Percentiles rank a stretch among this genome's conserved stretches.
Evolutionary conservation across 2,888 invertebrate species (phyloP).

Genomic region (Cryptocheilus praepositus): DNA sequence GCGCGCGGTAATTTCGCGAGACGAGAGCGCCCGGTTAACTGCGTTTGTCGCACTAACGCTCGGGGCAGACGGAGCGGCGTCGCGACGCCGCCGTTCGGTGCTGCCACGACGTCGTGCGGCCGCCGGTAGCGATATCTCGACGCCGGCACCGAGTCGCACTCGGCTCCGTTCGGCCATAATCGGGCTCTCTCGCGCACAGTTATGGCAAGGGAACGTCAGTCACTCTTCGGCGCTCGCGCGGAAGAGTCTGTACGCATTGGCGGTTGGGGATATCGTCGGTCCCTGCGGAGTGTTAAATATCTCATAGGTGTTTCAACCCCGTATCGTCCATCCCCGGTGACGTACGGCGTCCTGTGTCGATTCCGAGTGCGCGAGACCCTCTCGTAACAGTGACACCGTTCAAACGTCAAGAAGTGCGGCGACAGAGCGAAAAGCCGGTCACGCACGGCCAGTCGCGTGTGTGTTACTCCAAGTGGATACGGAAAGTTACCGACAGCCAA

Average conservation of each 20-base stretch:
- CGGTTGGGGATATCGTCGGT: slow-evolving; percentile 47
- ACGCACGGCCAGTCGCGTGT: slow-evolving; percentile 6
- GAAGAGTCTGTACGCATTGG: slow-evolving; percentile 64
- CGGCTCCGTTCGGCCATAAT: slow-evolving; percentile 54
- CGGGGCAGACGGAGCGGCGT: slow-evolving; percentile 23
- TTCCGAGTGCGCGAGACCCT: background rate
- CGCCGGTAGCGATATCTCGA: slow-evolving; percentile 50
- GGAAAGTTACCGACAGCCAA: background rate
- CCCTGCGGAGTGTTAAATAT: slow-evolving; percentile 46
- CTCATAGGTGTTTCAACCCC: slow-evolving; percentile 41
- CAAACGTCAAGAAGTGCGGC: background rate
- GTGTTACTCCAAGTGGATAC: slow-evolving; percentile 4
- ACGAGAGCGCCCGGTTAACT: no score
- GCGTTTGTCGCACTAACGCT: background rate
- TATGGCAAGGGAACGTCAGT: slow-evolving; percentile 69
- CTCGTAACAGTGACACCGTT: background rate
- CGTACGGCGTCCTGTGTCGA: background rate
- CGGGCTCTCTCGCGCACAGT: slow-evolving; percentile 58
- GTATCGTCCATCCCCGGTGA: slow-evolving; percentile 3
- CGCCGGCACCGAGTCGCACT: slow-evolving; percentile 57
- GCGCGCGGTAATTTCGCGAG: no score
- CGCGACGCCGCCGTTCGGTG: slow-evolving; percentile 58
- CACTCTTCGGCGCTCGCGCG: slow-evolving; percentile 74
- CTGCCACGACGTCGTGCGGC: slow-evolving; percentile 65
- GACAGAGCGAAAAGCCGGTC: slow-evolving; percentile 1